Evolutionary conservation across 1,140 invertebrate genomes (phyloP).

Genomic region (Aphaenogaster floridana): DNA sequence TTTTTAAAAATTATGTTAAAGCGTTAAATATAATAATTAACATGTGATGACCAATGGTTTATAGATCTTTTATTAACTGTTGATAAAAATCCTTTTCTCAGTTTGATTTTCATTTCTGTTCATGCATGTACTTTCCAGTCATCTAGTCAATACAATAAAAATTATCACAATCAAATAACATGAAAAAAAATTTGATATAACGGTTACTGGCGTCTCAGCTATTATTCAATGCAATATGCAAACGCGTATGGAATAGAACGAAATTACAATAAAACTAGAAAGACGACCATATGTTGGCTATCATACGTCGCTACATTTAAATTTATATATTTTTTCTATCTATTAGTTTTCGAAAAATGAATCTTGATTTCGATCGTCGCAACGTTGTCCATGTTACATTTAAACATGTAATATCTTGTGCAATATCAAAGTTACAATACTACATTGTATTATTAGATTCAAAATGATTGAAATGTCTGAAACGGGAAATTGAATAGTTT

Average conservation of each 20-base stretch:
- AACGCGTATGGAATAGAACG: not conserved
- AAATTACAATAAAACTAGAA: constrained; percentile 20
- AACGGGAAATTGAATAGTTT: not conserved
- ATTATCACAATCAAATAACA: constrained; percentile 55
- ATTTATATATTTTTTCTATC: not conserved
- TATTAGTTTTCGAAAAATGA: not conserved
- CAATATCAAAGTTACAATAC: not conserved
- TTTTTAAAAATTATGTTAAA: not conserved
- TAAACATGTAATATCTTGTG: not conserved
- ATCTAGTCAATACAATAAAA: constrained; percentile 35
- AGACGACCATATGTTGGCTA: not conserved
- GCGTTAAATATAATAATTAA: too few relatives aligned
- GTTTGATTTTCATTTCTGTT: not conserved
- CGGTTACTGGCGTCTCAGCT: not conserved
- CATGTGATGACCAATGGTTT: too few relatives aligned
- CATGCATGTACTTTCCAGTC: not conserved
- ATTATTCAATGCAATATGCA: not conserved
- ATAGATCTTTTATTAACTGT: not conserved
- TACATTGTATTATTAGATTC: not conserved
- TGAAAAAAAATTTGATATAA: constrained; percentile 64
- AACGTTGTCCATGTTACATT: not conserved
- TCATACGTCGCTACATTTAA: not conserved
- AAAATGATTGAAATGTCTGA: not conserved
- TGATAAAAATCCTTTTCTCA: not conserved
- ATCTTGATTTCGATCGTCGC: not conserved